Evolutionary conservation across 2,113 vertebrate genomes (phyloP).

Genomic region (Calidris pugnax): DNA sequence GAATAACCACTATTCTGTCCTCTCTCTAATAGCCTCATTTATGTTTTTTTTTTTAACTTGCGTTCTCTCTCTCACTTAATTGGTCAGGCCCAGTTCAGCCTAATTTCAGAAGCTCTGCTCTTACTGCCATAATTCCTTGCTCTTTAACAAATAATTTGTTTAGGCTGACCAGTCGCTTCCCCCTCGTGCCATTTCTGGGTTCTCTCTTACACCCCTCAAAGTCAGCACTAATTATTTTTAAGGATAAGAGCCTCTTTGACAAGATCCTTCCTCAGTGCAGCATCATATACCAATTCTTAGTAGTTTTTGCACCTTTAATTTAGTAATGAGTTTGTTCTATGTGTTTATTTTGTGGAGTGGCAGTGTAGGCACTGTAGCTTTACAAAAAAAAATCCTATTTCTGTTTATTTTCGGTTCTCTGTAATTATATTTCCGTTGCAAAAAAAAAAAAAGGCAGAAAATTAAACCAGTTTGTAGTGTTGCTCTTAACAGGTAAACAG

Average conservation of each 20-base stretch:
- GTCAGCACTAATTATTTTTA: not conserved
- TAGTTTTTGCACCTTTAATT: not conserved
- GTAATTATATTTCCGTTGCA: not conserved
- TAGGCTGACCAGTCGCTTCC: not conserved
- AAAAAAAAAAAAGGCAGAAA: not conserved
- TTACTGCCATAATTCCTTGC: not conserved
- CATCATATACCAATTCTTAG: not conserved
- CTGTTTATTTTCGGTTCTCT: not conserved
- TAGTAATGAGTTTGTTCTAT: not conserved
- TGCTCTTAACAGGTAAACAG: not conserved
- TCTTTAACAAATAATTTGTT: not conserved
- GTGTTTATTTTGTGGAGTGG: not conserved
- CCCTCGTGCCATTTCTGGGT: not conserved
- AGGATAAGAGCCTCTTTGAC: not conserved
- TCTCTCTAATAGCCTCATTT: not conserved
- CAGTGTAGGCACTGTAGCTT: not conserved
- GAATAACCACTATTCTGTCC: not conserved
- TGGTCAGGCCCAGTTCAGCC: not conserved
- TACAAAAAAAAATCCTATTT: not conserved
- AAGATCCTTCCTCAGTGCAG: not conserved
- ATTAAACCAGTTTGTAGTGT: not conserved
- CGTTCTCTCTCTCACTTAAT: not conserved
- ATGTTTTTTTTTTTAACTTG: not conserved
- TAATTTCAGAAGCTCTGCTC: not conserved
- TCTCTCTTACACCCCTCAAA: not conserved